phyloP scores from a whole-genome alignment of 2,113 vertebrate genomes.

The Stigmatopora nigra region DNA sequence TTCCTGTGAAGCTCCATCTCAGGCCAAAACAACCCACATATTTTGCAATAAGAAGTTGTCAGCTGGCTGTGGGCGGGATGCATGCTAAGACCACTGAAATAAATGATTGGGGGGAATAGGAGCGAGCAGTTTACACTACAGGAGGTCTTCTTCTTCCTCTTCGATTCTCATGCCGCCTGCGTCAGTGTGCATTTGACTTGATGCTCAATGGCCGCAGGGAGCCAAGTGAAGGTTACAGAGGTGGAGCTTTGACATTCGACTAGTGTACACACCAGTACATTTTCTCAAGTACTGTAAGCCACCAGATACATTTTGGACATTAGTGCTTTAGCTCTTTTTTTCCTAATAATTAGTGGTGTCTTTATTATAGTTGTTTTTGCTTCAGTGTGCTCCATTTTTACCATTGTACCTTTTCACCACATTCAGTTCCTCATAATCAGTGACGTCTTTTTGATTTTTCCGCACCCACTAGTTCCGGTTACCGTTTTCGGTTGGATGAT shows the following conservation, averaged over 20 bases:
- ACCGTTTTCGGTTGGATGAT: no score
- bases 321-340: constrained; percentile 2
- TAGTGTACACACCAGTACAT: background rate
- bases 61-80: constrained; percentile 20
- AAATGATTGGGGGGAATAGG: constrained; percentile 45
- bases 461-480: no score
- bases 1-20: constrained; percentile 1
- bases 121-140: constrained; percentile 20
- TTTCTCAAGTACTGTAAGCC: background rate
- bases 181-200: constrained; percentile 15
- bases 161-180: constrained; percentile 45
- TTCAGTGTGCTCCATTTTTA: no score
- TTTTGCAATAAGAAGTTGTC: background rate
- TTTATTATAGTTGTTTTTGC: no score
- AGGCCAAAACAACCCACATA: background rate
- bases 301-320: background rate
- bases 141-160: constrained; percentile 42
- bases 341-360: no score
- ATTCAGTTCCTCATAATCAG: no score
- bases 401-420: no score
- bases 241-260: constrained; percentile 33
- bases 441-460: no score
- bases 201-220: constrained; percentile 20
- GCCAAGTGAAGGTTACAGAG: constrained; percentile 39
- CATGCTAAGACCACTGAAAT: constrained; percentile 31